A percentile compares a stretch with the other conserved stretches of the same genome.
These are phyloP conservation scores for Barbus barbus DNA, from an alignment of 2,113 vertebrate genomes.

Conservation along the genomic window DNA sequence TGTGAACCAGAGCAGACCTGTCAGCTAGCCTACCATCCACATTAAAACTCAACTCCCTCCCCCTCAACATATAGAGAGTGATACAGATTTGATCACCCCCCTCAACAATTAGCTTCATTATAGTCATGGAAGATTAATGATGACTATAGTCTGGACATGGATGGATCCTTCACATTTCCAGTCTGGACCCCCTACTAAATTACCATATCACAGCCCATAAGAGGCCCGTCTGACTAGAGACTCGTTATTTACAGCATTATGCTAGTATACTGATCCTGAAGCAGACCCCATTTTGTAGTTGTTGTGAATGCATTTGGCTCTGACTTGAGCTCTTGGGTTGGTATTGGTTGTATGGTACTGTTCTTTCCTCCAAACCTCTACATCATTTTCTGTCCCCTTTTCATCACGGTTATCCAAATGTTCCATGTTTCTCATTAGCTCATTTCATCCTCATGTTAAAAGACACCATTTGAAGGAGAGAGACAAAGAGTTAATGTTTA, in stretches of 20 bases:
- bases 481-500: not conserved
- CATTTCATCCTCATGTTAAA: slow-evolving; percentile 53
- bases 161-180: slow-evolving; percentile 30
- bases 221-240: slow-evolving; percentile 35
- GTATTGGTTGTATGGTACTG: slow-evolving; percentile 78
- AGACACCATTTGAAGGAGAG: slow-evolving; percentile 32
- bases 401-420: slow-evolving; percentile 53
- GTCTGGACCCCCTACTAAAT: slow-evolving; percentile 36
- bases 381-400: slow-evolving; percentile 63
- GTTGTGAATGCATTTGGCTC: slow-evolving; percentile 99
- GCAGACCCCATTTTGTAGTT: slow-evolving; percentile 66
- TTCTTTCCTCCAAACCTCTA: slow-evolving; percentile 62
- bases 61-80: slow-evolving; percentile 34
- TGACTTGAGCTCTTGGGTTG: slow-evolving; percentile 99
- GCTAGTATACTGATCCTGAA: slow-evolving; percentile 56
- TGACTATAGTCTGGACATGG: slow-evolving; percentile 26
- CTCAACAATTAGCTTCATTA: slow-evolving; percentile 28
- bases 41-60: slow-evolving; percentile 66
- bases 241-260: slow-evolving; percentile 36
- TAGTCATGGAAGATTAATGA: slow-evolving; percentile 37
- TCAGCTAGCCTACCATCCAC: slow-evolving; percentile 76
- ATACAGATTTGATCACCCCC: slow-evolving; percentile 17
- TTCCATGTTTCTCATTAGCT: slow-evolving; percentile 57
- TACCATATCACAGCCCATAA: slow-evolving; percentile 26
- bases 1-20: slow-evolving; percentile 81